Conservation (phyloP, 1,140 invertebrate genomes). For the Brachionus plicatilis region DNA sequence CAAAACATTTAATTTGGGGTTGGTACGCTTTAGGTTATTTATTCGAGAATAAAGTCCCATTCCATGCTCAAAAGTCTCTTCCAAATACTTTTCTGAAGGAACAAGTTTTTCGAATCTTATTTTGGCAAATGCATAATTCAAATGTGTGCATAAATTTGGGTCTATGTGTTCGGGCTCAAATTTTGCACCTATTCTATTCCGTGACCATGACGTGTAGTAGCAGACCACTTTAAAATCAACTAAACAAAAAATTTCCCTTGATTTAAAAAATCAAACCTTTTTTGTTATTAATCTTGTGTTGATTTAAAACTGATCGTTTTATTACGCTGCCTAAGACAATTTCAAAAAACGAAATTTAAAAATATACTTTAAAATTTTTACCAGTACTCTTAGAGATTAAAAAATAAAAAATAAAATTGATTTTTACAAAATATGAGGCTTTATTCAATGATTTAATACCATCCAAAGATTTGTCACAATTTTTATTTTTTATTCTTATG, state of each 20-base stretch:
- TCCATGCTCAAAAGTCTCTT: constrained; percentile 59
- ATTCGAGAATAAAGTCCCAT: not conserved
- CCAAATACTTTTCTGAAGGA: constrained; percentile 70
- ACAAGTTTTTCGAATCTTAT: constrained; percentile 62
- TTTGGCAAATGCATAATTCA: constrained; percentile 80
- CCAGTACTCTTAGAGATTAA: no score
- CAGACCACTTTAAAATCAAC: not conserved
- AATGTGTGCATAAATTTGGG: constrained; percentile 86
- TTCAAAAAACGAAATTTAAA: not conserved
- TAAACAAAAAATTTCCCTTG: not conserved
- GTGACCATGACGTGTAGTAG: constrained; percentile 32
- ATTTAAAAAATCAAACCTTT: not conserved
- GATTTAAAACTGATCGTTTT: not conserved
- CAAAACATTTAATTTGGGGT: constrained; percentile 18
- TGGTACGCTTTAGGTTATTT: not conserved
- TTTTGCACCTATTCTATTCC: constrained; percentile 41
- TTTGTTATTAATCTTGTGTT: not conserved
- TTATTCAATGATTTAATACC: no score
- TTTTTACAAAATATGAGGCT: no score
- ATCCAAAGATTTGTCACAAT: no score
- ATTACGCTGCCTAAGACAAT: not conserved
- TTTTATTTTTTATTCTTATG: no score
- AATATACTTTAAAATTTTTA: not conserved
- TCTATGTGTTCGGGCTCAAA: constrained; percentile 89
- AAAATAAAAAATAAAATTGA: no score